phyloP scores from a whole-genome alignment of 2,113 vertebrate genomes.

The Carassius auratus region DNA sequence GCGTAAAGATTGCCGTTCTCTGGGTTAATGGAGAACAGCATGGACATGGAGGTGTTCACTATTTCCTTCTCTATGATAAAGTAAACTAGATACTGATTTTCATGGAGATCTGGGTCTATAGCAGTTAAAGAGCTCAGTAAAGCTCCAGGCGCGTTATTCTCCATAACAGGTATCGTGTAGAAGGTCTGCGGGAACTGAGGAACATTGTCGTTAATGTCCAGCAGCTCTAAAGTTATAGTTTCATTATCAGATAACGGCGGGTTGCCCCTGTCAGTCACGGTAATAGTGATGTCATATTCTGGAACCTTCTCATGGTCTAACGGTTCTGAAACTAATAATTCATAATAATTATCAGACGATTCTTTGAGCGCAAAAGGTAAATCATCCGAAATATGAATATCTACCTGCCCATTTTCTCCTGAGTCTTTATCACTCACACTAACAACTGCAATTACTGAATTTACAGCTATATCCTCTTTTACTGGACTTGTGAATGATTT shows the following conservation, averaged over 20 bases:
- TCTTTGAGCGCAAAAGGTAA: slow-evolving; percentile 63
- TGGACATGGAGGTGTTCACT: slow-evolving; percentile 57
- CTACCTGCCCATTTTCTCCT: slow-evolving; percentile 65
- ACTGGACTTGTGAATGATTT: slow-evolving; percentile 63
- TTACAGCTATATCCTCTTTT: slow-evolving; percentile 60
- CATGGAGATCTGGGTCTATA: slow-evolving; percentile 57
- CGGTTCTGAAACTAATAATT: slow-evolving; percentile 61
- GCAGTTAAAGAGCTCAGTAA: slow-evolving; percentile 56
- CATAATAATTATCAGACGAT: slow-evolving; percentile 68
- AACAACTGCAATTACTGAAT: slow-evolving; percentile 69
- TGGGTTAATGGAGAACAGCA: slow-evolving; percentile 63
- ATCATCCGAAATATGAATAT: slow-evolving; percentile 50
- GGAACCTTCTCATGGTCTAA: slow-evolving; percentile 60
- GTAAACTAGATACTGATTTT: slow-evolving; percentile 61
- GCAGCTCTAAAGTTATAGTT: slow-evolving; percentile 59
- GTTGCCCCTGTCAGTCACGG: slow-evolving; percentile 56
- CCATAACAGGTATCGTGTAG: slow-evolving; percentile 52
- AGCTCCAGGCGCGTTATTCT: slow-evolving; percentile 57
- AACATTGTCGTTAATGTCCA: slow-evolving; percentile 59
- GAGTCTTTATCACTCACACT: slow-evolving; percentile 69
- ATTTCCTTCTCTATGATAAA: slow-evolving; percentile 61
- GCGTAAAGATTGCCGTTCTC: slow-evolving; percentile 63
- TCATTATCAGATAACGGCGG: slow-evolving; percentile 60
- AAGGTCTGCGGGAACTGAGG: slow-evolving; percentile 52
- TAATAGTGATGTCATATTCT: slow-evolving; percentile 62